A percentile compares a stretch with the other conserved stretches of the same genome.
phyloP scores from a whole-genome alignment of 35 echinoderm and acorn worm species.

The Apostichopus japonicus region DNA sequence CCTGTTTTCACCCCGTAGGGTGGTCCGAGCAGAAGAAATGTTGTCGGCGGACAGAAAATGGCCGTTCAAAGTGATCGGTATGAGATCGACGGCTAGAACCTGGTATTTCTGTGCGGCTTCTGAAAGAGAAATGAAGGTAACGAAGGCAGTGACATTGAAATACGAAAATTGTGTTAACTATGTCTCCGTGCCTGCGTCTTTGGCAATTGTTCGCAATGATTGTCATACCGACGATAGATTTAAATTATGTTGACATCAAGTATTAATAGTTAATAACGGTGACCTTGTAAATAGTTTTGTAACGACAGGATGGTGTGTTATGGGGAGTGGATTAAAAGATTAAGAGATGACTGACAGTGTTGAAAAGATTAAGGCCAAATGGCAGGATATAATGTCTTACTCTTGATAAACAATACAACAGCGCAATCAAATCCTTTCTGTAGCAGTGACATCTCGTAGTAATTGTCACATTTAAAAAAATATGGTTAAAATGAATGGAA shows the following conservation, averaged over 20 bases:
- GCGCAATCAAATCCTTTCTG: too few relatives aligned
- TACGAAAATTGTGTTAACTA: not conserved
- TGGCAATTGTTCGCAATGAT: too few relatives aligned
- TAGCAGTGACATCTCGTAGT: too few relatives aligned
- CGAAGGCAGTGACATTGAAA: not conserved
- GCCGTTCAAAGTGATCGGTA: conserved; percentile 86
- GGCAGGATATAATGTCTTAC: not conserved
- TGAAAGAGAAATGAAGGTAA: conserved; percentile 93
- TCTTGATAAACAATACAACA: too few relatives aligned
- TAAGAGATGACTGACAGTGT: not conserved
- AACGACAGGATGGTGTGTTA: not conserved
- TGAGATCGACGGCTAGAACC: conserved; percentile 72
- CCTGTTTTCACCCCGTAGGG: conserved; percentile 32
- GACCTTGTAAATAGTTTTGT: not conserved
- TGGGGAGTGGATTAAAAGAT: not conserved
- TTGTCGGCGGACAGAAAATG: conserved; percentile 68
- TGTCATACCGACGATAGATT: too few relatives aligned
- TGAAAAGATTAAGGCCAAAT: not conserved
- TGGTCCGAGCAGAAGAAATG: conserved; percentile 78
- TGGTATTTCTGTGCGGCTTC: conserved; percentile 94
- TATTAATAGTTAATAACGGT: too few relatives aligned
- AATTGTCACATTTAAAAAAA: too few relatives aligned
- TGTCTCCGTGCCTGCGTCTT: too few relatives aligned
- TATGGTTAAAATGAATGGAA: too few relatives aligned
- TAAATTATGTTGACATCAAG: too few relatives aligned